Evolutionary conservation across 2,888 invertebrate genomes (phyloP).

Genomic region (Ecliptopera silaceata): DNA sequence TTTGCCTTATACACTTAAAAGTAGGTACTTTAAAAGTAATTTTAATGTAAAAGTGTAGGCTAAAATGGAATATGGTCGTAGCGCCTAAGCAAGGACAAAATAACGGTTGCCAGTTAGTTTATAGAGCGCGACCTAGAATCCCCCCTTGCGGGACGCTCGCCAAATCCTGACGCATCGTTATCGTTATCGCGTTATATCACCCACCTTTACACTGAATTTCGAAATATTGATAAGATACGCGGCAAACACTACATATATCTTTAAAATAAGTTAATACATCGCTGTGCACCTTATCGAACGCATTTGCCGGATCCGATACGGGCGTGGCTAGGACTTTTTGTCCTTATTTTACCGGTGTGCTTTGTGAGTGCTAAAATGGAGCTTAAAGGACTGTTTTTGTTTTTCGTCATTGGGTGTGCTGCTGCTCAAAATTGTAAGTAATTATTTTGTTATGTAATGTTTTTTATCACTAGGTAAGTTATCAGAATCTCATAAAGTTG

Average conservation of each 20-base stretch:
- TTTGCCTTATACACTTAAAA: not conserved
- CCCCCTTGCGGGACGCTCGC: constrained; percentile 47
- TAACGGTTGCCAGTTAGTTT: constrained; percentile 8
- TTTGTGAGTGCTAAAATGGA: constrained; percentile 51
- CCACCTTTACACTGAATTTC: constrained; percentile 73
- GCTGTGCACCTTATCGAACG: constrained; percentile 48
- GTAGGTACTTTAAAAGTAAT: not conserved
- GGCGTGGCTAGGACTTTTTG: constrained; percentile 29
- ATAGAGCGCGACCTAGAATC: constrained; percentile 22
- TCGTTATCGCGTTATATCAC: constrained; percentile 61
- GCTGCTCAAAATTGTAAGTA: constrained; percentile 58
- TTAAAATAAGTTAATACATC: constrained; percentile 52
- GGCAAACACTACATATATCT: constrained; percentile 46
- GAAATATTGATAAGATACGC: constrained; percentile 69
- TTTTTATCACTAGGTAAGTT: constrained; percentile 1
- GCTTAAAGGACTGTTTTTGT: constrained; percentile 43
- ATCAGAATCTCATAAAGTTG: not conserved
- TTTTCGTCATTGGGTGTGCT: constrained; percentile 46
- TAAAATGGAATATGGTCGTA: too few relatives aligned
- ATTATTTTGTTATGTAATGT: constrained; percentile 21
- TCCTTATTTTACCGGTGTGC: constrained; percentile 12
- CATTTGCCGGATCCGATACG: constrained; percentile 39
- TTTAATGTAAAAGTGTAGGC: not conserved
- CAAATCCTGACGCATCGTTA: constrained; percentile 40
- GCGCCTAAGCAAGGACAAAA: constrained; percentile 11